Conservation (phyloP, 2,888 invertebrate species). For the Lordiphosa andalusiaca region DNA sequence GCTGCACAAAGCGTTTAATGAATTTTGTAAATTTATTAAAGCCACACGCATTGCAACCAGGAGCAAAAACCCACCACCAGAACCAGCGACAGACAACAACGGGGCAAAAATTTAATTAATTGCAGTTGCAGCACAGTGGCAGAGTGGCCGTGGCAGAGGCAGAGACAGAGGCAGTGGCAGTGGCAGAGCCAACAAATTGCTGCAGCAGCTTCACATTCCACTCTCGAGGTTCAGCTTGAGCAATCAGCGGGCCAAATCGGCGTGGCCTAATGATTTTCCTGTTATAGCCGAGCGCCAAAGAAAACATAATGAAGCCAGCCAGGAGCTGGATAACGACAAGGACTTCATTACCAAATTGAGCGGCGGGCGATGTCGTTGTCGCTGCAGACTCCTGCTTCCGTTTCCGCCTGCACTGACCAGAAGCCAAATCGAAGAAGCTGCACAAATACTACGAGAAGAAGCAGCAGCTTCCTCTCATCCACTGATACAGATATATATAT, state of each 20-base stretch:
- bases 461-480: conserved; percentile 8
- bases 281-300: conserved; percentile 59
- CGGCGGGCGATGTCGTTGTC: conserved; percentile 56
- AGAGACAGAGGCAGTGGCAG: conserved; percentile 23
- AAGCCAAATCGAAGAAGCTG: conserved; percentile 50
- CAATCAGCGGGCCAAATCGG: conserved; percentile 71
- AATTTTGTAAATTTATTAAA: conserved; percentile 66
- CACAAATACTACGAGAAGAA: conserved; percentile 51
- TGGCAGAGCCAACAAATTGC: conserved; percentile 30
- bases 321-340: conserved; percentile 31
- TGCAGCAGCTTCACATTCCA: conserved; percentile 21
- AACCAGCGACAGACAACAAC: conserved; percentile 26
- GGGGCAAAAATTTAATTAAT: conserved; percentile 69
- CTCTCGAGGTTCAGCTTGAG: conserved; percentile 15
- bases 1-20: conserved; percentile 52
- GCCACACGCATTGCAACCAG: conserved; percentile 45
- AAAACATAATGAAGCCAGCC: conserved; percentile 66
- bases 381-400: conserved; percentile 62
- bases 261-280: conserved; percentile 74
- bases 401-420: conserved; percentile 65
- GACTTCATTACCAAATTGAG: conserved; percentile 75
- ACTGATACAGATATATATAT: conserved; percentile 55
- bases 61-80: conserved; percentile 25
- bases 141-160: conserved; percentile 17
- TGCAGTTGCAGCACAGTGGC: conserved; percentile 44